phyloP scores from a whole-genome alignment of 2,113 vertebrate species.

The Coryphaenoides rupestris region DNA sequence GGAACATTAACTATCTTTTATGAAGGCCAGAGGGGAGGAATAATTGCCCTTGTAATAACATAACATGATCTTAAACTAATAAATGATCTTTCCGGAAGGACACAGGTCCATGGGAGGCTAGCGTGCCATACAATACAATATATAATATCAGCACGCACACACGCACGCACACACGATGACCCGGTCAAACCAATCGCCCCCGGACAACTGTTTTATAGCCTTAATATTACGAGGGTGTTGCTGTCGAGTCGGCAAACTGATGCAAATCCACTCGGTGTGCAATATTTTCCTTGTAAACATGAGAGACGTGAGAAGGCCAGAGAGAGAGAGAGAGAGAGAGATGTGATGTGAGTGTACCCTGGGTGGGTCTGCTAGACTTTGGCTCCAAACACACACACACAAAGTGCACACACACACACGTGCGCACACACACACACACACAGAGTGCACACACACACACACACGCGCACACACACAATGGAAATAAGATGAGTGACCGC shows the following conservation, averaged over 20 bases:
- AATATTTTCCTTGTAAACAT: neutral
- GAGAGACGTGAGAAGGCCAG: slow-evolving; percentile 3
- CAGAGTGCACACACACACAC: slow-evolving; percentile 13
- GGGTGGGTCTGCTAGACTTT: slow-evolving; percentile 36
- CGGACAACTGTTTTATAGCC: no score
- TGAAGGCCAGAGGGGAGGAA: neutral
- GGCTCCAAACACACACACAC: slow-evolving; percentile 23
- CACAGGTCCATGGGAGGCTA: neutral
- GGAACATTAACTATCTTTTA: slow-evolving; percentile 16
- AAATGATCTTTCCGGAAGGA: slow-evolving; percentile 3
- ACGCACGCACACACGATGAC: neutral
- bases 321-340: no score
- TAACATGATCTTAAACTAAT: neutral
- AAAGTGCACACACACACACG: slow-evolving; percentile 1
- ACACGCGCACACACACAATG: slow-evolving; percentile 15
- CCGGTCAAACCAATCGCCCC: neutral
- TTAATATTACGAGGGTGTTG: no score
- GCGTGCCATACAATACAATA: slow-evolving; percentile 3
- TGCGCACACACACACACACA: slow-evolving; percentile 6
- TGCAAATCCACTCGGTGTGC: slow-evolving; percentile 22
- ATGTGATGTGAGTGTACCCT: neutral
- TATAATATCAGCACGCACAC: neutral
- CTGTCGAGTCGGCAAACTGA: no score
- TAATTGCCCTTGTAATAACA: neutral
- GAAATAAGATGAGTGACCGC: slow-evolving; percentile 45